Evolutionary conservation across 1,140 invertebrate genomes (phyloP).

Genomic region (Drosophila melanogaster): Release_6_plus_ISO1_MT NT_033777.3:24875001-24875500

Average conservation of each 20-base stretch:
- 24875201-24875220: conserved; percentile 90
- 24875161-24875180: conserved; percentile 95
- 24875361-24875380: conserved; percentile 77
- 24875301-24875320: conserved; percentile 91
- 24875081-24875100: conserved; percentile 18
- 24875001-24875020: conserved; percentile 47
- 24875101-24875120: conserved; percentile 54
- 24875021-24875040: conserved; percentile 28
- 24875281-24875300: conserved; percentile 92
- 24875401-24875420: conserved; percentile 62
- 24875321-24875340: conserved; percentile 74
- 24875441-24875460: conserved; percentile 80
- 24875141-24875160: conserved; percentile 93
- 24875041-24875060: conserved; percentile 50
- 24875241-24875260: conserved; percentile 91
- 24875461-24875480: conserved; percentile 79
- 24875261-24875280: conserved; percentile 90
- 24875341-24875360: conserved; percentile 72
- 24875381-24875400: conserved; percentile 73
- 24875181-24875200: conserved; percentile 95
- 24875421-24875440: conserved; percentile 75
- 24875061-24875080: conserved; percentile 32
- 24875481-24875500: conserved; percentile 72
- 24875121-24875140: conserved; percentile 70
- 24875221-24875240: conserved; percentile 92